Percentiles rank a stretch among this genome's conserved stretches.
These are phyloP conservation scores for Euclidia mi DNA, from an alignment of 2,888 invertebrate genomes.

Conservation along the genomic window DNA sequence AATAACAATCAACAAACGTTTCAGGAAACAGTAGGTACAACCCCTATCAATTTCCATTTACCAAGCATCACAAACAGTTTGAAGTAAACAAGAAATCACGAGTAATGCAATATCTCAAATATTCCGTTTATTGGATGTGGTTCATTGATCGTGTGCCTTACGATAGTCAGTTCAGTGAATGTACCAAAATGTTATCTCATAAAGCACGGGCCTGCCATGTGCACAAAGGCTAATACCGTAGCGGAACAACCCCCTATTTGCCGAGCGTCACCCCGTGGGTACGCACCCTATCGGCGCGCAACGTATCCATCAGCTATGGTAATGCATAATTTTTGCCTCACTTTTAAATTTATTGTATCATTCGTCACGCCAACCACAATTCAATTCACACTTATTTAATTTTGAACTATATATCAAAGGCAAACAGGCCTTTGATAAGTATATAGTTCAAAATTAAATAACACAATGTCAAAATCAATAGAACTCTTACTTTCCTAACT, in stretches of 20 bases:
- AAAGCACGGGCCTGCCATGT: slow-evolving; percentile 57
- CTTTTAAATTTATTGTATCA: slow-evolving; percentile 20
- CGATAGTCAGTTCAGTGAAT: slow-evolving; percentile 25
- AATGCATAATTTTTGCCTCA: slow-evolving; percentile 62
- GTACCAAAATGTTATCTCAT: slow-evolving; percentile 45
- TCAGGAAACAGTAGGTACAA: slow-evolving; percentile 23
- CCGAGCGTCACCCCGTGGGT: slow-evolving; percentile 59
- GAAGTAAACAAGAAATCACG: not conserved
- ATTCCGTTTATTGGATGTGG: slow-evolving; percentile 15
- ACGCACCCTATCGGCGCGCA: slow-evolving; percentile 63
- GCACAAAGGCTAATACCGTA: slow-evolving; percentile 63
- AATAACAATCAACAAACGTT: too few relatives aligned
- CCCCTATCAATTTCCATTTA: slow-evolving; percentile 39
- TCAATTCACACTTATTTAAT: slow-evolving; percentile 12
- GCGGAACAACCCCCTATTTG: slow-evolving; percentile 62
- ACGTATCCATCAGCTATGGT: slow-evolving; percentile 68
- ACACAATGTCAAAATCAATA: not conserved
- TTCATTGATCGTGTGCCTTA: slow-evolving; percentile 19
- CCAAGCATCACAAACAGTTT: not conserved
- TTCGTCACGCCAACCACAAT: not conserved
- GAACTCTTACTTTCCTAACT: too few relatives aligned
- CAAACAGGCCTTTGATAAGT: too few relatives aligned
- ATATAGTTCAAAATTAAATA: slow-evolving; percentile 19
- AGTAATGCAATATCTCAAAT: not conserved
- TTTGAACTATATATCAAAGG: too few relatives aligned